A percentile compares a stretch with the other conserved stretches of the same genome.
Conservation (phyloP, 2,888 invertebrate species). For the Drosophila eohydei region DNA sequence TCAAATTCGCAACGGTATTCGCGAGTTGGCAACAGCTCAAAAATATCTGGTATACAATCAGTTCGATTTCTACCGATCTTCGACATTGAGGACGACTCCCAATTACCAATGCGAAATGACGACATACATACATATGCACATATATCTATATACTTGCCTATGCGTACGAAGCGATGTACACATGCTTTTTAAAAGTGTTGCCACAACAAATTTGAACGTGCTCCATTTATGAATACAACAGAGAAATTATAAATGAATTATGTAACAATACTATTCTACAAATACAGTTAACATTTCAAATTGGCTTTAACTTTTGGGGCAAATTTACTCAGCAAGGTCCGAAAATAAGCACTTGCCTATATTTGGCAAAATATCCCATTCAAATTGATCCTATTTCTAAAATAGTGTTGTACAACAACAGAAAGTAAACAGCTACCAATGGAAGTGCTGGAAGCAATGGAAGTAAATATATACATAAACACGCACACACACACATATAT, state of each 20-base stretch:
- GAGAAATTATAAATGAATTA: no score
- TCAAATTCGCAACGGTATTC: slow-evolving; percentile 30
- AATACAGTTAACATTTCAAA: background rate
- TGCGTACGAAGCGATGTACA: background rate
- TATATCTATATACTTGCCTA: background rate
- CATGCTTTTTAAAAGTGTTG: slow-evolving; percentile 5
- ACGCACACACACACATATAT: background rate
- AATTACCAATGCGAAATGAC: background rate
- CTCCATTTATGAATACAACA: background rate
- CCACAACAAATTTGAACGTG: background rate
- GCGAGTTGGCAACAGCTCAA: slow-evolving; percentile 37
- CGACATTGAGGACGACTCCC: slow-evolving; percentile 5
- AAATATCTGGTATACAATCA: slow-evolving; percentile 16
- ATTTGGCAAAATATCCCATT: background rate
- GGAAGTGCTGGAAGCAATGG: background rate
- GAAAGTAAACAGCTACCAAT: background rate
- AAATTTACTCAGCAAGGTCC: no score
- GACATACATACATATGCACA: background rate
- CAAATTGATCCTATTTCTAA: slow-evolving; percentile 3
- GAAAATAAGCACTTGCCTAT: background rate
- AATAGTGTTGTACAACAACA: background rate
- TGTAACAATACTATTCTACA: background rate
- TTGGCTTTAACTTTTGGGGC: background rate
- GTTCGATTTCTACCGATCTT: background rate
- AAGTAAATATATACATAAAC: background rate